These are phyloP conservation scores for Trachelus iudaicus DNA, from an alignment of 2,888 invertebrate genomes.

Conservation along the genomic window DNA sequence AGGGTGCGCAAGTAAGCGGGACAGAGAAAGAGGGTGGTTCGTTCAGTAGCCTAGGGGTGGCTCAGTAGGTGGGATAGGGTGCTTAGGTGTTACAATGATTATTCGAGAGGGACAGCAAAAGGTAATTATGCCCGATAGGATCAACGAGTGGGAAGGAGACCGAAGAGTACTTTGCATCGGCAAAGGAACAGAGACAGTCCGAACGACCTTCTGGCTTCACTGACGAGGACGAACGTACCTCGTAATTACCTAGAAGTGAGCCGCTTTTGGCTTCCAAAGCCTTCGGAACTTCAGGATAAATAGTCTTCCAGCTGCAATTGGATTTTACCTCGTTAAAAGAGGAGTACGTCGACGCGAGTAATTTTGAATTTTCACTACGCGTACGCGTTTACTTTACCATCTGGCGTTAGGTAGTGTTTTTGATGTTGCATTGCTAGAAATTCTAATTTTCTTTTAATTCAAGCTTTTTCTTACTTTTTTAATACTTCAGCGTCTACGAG, in stretches of 20 bases:
- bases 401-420: no score
- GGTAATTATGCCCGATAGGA: slow-evolving; percentile 65
- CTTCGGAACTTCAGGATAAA: slow-evolving; percentile 14
- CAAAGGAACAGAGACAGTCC: slow-evolving; percentile 23
- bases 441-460: no score
- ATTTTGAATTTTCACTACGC: no score
- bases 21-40: slow-evolving; percentile 7
- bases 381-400: no score
- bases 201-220: neutral
- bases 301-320: slow-evolving; percentile 39
- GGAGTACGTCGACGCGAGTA: no score
- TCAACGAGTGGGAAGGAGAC: slow-evolving; percentile 54
- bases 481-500: no score
- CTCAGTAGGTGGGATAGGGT: slow-evolving; percentile 57
- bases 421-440: no score
- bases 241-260: slow-evolving; percentile 19
- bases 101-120: slow-evolving; percentile 64
- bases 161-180: slow-evolving; percentile 53
- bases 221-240: neutral
- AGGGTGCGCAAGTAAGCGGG: neutral
- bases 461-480: no score
- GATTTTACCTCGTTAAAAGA: slow-evolving; percentile 23
- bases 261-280: slow-evolving; percentile 18
- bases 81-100: slow-evolving; percentile 66
- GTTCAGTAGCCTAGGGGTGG: slow-evolving; percentile 3